phyloP scores from a whole-genome alignment of 2,888 invertebrate genomes.

The Hesperia comma region DNA sequence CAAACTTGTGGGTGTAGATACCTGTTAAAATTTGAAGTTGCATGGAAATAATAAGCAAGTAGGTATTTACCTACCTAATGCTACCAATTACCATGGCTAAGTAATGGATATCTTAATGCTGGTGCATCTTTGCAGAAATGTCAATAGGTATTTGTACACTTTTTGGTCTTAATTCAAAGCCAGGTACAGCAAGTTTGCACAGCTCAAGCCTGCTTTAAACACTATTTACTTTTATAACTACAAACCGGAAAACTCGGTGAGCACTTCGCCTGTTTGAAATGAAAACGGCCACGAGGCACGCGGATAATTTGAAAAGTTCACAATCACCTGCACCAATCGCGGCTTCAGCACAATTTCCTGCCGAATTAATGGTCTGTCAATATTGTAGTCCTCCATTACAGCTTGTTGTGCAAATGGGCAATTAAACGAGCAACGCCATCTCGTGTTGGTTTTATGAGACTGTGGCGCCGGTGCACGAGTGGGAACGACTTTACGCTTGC shows the following conservation, averaged over 20 bases:
- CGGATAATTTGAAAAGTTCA: constrained; percentile 83
- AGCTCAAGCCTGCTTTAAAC: constrained; percentile 8
- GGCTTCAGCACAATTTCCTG: constrained; percentile 81
- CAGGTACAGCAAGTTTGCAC: not conserved
- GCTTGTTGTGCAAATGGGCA: constrained; percentile 76
- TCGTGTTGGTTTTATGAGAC: constrained; percentile 69
- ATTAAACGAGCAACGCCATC: constrained; percentile 77
- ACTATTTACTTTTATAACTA: constrained; percentile 35
- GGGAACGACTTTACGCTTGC: constrained; percentile 21
- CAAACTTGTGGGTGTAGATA: no score
- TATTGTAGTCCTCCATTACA: constrained; percentile 79
- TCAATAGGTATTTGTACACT: not conserved
- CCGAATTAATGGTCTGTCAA: constrained; percentile 83
- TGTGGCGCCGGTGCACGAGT: constrained; percentile 54
- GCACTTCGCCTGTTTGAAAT: constrained; percentile 60
- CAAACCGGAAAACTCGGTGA: constrained; percentile 29
- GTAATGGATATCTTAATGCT: not conserved
- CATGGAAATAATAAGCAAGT: no score
- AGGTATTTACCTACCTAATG: no score
- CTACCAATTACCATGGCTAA: no score
- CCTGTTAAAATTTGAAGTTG: no score
- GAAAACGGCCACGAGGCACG: constrained; percentile 73
- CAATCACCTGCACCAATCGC: constrained; percentile 77
- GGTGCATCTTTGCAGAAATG: not conserved
- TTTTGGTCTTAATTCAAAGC: not conserved